Percentiles rank a stretch among this genome's conserved stretches.
These are phyloP conservation scores for Heptranchias perlo DNA, from an alignment of 2,113 vertebrate species.

Conservation along the genomic window DNA sequence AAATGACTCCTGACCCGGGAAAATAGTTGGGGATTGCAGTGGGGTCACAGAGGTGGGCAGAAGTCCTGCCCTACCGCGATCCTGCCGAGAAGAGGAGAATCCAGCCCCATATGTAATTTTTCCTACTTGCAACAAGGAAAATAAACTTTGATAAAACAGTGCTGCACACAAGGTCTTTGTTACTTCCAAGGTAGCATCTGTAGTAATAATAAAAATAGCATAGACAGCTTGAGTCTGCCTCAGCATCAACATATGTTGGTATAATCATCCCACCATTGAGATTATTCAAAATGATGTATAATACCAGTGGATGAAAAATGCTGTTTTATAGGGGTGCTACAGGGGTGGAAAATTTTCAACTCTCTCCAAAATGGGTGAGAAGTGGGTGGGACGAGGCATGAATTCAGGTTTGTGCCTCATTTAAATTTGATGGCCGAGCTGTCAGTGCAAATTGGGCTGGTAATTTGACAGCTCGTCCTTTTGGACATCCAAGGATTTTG, in stretches of 20 bases:
- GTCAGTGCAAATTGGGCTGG: not conserved
- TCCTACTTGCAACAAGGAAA: not conserved
- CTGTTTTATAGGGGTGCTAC: not conserved
- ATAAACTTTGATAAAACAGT: not conserved
- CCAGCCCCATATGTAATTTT: not conserved
- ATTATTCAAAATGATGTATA: not conserved
- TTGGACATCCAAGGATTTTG: not conserved
- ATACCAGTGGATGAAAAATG: not conserved
- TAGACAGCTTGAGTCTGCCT: not conserved
- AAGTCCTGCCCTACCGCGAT: not conserved
- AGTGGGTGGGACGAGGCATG: not conserved
- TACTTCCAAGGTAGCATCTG: not conserved
- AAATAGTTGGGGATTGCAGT: not conserved
- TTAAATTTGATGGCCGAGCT: not conserved
- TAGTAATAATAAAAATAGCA: conserved; percentile 14
- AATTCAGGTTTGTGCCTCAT: not conserved
- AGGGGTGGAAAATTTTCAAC: not conserved
- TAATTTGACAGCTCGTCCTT: not conserved
- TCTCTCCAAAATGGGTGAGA: not conserved
- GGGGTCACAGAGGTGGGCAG: not conserved
- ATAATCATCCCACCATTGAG: not conserved
- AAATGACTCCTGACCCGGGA: not conserved
- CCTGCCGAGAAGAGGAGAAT: no score
- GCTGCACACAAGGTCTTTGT: not conserved
- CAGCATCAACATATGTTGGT: not conserved